These are phyloP conservation scores for Gallinago paraguaiae DNA, from an alignment of 2,113 vertebrate species.

Conservation along the genomic window DNA sequence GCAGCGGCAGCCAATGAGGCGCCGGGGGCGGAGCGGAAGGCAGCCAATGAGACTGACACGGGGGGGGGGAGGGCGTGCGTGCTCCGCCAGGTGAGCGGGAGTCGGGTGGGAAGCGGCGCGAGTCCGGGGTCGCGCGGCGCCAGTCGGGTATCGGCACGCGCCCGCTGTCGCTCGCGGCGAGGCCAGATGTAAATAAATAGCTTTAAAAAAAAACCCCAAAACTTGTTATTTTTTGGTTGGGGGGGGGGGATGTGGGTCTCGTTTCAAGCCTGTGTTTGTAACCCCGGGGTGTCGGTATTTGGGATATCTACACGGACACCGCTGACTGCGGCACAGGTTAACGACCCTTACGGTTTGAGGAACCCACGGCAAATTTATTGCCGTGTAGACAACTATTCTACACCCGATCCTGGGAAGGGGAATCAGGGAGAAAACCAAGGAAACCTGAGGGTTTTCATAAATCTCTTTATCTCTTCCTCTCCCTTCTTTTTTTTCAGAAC, in stretches of 20 bases:
- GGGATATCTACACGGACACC: fast-evolving
- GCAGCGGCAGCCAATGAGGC: not conserved
- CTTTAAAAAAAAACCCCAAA: no score
- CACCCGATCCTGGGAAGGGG: not conserved
- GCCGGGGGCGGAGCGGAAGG: fast-evolving
- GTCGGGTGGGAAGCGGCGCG: no score
- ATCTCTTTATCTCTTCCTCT: no score
- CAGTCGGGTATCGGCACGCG: no score
- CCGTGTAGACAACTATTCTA: not conserved
- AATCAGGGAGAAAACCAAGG: not conserved
- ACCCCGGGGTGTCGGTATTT: not conserved
- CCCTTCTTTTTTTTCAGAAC: no score
- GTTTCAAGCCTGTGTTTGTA: fast-evolving
- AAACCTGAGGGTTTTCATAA: no score
- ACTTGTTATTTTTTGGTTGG: fast-evolving
- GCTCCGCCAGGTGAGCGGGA: not conserved
- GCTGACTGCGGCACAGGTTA: fast-evolving
- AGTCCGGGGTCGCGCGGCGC: no score
- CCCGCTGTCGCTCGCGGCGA: not conserved
- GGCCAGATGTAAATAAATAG: not conserved
- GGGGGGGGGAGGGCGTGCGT: no score
- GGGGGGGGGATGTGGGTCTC: fast-evolving
- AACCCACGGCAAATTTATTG: not conserved
- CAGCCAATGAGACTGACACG: not conserved
- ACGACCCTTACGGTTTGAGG: not conserved